Conservation (phyloP, 2,113 vertebrate genomes). For the Sigmodon hispidus region DNA sequence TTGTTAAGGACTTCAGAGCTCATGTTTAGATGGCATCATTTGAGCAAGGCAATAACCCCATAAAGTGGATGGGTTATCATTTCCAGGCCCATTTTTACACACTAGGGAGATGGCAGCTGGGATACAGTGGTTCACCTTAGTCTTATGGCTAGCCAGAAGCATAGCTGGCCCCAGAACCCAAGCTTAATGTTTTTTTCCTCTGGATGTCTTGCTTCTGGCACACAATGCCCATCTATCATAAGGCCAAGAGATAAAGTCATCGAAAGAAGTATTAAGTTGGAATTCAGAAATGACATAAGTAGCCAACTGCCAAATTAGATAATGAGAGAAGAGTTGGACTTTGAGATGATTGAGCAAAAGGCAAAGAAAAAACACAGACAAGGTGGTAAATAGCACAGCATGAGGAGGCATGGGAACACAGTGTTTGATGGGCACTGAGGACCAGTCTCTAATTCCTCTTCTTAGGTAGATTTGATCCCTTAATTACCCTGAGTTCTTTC, state of each 20-base stretch:
- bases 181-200: not conserved
- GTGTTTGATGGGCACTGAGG: not conserved
- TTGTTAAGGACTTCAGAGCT: not conserved
- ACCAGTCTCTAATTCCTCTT: constrained; percentile 66
- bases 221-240: not conserved
- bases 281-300: constrained; percentile 75
- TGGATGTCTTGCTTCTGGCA: not conserved
- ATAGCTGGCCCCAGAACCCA: not conserved
- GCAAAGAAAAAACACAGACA: constrained; percentile 75
- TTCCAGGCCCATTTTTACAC: not conserved
- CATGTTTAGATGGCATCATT: not conserved
- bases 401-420: not conserved
- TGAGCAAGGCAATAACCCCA: not conserved
- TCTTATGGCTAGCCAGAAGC: not conserved
- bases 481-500: not conserved
- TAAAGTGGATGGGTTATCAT: not conserved
- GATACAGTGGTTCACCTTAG: not conserved
- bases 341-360: constrained; percentile 85
- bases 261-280: constrained; percentile 15
- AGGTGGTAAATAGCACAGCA: constrained; percentile 53
- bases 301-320: constrained; percentile 85
- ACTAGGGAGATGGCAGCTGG: not conserved
- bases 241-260: constrained; percentile 45
- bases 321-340: constrained; percentile 82
- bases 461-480: not conserved